These are phyloP conservation scores for Clostera curtula DNA, from an alignment of 2,888 invertebrate species.

Conservation along the genomic window DNA sequence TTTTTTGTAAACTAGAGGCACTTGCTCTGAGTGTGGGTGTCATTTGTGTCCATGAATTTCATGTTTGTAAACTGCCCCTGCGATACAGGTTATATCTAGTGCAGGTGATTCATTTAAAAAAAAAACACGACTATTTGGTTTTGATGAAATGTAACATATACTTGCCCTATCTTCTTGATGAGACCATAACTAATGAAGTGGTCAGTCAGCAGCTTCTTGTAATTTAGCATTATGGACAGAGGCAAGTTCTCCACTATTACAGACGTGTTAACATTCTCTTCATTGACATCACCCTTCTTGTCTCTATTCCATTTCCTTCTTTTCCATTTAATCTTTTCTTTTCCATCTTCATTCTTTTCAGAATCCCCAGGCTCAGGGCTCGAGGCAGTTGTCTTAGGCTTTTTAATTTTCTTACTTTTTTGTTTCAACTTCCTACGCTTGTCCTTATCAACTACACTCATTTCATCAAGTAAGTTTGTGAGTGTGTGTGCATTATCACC, in stretches of 20 bases:
- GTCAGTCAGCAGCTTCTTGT: constrained; percentile 44
- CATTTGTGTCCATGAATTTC: no score
- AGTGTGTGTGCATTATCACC: constrained; percentile 58
- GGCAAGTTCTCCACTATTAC: constrained; percentile 55
- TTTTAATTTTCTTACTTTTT: constrained; percentile 34
- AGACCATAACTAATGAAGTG: constrained; percentile 48
- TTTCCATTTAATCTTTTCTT: constrained; percentile 52
- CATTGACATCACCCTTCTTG: constrained; percentile 31
- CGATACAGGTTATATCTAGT: no score
- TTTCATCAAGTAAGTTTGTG: constrained; percentile 51
- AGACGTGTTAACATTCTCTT: constrained; percentile 23
- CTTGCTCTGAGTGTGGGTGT: no score
- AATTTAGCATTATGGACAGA: constrained; percentile 39
- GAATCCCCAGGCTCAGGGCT: constrained; percentile 18
- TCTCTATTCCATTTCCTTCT: constrained; percentile 61
- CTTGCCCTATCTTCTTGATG: constrained; percentile 52
- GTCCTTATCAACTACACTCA: constrained; percentile 53
- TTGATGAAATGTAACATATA: no score
- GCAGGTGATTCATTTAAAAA: no score
- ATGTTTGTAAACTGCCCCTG: no score
- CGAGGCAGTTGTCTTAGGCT: constrained; percentile 10
- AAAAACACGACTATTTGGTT: no score
- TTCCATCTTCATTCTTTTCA: constrained; percentile 29
- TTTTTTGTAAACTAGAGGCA: no score
- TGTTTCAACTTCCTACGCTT: constrained; percentile 40